A percentile compares a stretch with the other conserved stretches of the same genome.
Conservation (phyloP, 2,113 vertebrate species). For the Gavialis gangeticus region DNA sequence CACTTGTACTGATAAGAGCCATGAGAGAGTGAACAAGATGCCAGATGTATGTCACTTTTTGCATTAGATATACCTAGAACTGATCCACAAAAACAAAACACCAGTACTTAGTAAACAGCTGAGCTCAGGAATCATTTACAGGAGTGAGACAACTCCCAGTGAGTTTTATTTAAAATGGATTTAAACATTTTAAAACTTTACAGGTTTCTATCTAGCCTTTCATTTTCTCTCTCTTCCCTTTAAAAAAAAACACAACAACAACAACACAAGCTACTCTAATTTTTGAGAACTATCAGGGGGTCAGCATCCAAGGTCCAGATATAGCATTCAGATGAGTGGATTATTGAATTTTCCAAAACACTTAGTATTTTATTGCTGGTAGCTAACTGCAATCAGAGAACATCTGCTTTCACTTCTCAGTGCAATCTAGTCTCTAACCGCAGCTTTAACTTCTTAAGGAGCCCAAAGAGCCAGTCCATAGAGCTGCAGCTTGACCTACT, state of each 20-base stretch:
- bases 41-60: neutral
- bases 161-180: slow-evolving; percentile 58
- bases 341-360: slow-evolving; percentile 21
- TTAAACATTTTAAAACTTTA: slow-evolving; percentile 10
- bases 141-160: neutral
- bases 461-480: neutral
- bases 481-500: neutral
- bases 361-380: slow-evolving; percentile 43
- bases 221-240: slow-evolving; percentile 8
- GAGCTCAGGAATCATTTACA: neutral
- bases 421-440: neutral
- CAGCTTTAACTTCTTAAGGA: slow-evolving; percentile 11
- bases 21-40: neutral
- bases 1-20: neutral
- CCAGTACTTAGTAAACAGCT: neutral
- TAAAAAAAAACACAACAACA: neutral
- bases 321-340: slow-evolving; percentile 29
- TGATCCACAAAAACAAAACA: neutral
- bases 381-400: slow-evolving; percentile 40
- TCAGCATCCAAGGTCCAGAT: slow-evolving; percentile 14
- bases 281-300: slow-evolving; percentile 8
- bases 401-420: slow-evolving; percentile 15
- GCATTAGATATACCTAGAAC: neutral
- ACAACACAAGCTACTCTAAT: neutral
- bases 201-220: slow-evolving; percentile 33